Evolutionary conservation across 2,113 vertebrate genomes (phyloP), one percentile per base, ranked within the genome.

Genomic region (Pundamilia nyererei): DNA sequence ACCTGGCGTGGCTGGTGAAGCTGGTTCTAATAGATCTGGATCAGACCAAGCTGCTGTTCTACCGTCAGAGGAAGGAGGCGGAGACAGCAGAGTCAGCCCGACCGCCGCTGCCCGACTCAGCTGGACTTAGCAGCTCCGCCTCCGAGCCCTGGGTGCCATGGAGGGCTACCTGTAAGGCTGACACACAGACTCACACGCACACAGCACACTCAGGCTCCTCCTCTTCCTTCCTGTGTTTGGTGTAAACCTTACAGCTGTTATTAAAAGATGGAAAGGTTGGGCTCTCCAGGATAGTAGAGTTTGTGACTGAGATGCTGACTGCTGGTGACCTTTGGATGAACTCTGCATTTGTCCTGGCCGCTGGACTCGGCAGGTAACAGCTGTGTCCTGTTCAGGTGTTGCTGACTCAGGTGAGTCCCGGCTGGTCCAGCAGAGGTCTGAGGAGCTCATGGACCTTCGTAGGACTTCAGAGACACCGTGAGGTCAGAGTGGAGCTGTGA

Each of bases 21-120:
- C 81, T 96, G 94, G 95, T 97, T 0, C 88, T 89, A 2, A 7
- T 51, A 0, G 97, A 98, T 29, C 87, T 98, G 89, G 96, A 97
- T 80, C 83, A 84, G 0, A 91, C 87, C 7, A 96, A 97, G 94
- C 7, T 65, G 6, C 68, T 97, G 84, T 97, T 94, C 81, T 9
- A 4, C 19, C 35, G 4, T 6, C 58, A 92, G 45, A 84, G 21
- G 12, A 65, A 79, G 5, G 35, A 19, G 13, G 5, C 33, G 0
- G 31, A 62, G 3, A 38, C 35, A 11, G 40, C 62, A 29, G 42
- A 29, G 86, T 84, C 81, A n/a, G 0, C 5, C 42, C 84, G 0
- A 4, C 49, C 0, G 26, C 77, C 3, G 79, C 79, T 21, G 79
- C 70, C 6, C 3, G 7, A 5, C 88, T 90, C 42, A 49, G 13